Percentiles rank a stretch among this genome's conserved stretches.
phyloP scores from a whole-genome alignment of 2,797 vertebrate genomes.

The Phyllotis vaccarum region DNA sequence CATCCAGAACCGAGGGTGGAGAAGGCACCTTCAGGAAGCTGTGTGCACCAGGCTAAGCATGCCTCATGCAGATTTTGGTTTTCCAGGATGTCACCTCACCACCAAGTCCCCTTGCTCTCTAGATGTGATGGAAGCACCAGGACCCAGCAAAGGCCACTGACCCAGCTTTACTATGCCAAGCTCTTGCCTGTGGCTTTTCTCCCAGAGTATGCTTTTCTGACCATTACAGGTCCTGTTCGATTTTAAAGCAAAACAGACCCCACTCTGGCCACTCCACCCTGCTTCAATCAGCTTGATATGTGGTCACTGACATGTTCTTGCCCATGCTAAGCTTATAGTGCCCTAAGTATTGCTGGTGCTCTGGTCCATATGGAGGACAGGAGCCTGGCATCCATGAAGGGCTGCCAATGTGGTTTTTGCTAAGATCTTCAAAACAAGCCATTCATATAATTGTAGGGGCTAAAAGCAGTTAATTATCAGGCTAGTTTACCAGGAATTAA shows the following conservation, averaged over 20 bases:
- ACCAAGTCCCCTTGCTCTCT: neutral
- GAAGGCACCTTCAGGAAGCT: neutral
- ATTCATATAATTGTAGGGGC: neutral
- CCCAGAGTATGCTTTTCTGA: neutral
- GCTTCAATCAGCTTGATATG: neutral
- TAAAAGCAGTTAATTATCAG: neutral
- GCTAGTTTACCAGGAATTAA: neutral
- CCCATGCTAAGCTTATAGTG: neutral
- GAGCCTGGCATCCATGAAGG: neutral
- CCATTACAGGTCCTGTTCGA: neutral
- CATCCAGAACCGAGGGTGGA: too few relatives aligned
- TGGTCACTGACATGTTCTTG: neutral
- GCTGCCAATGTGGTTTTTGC: neutral
- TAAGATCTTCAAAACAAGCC: neutral
- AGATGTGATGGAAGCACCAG: neutral
- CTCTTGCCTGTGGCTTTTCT: neutral
- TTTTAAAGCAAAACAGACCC: neutral
- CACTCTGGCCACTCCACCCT: too few relatives aligned
- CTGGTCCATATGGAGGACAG: neutral
- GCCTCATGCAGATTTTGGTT: accelerated
- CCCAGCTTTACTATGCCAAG: neutral
- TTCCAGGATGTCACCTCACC: neutral
- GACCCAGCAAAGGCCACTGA: neutral
- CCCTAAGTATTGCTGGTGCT: neutral
- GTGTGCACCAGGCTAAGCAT: too few relatives aligned